A percentile compares a stretch with the other conserved stretches of the same genome.
Evolutionary conservation across 1,140 invertebrate genomes (phyloP).

Genomic region (Argopecten irradians): DNA sequence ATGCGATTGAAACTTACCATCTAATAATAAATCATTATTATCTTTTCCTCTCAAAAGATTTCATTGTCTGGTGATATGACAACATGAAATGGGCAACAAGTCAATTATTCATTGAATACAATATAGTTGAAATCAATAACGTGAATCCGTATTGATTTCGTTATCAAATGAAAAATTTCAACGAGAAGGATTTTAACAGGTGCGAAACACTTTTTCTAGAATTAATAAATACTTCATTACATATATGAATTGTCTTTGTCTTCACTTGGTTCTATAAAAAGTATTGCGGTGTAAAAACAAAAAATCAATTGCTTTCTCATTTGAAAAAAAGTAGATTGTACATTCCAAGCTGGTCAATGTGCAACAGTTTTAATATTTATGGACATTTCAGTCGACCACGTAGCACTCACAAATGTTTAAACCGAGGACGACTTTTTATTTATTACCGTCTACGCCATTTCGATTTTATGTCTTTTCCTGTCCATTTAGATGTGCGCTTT

Average conservation of each 20-base stretch:
- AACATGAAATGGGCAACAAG: too few species aligned
- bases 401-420: background rate
- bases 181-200: too few species aligned
- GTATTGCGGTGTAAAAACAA: background rate
- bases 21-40: too few species aligned
- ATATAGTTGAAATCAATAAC: too few species aligned
- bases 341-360: background rate
- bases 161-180: too few species aligned
- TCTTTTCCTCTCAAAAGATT: too few species aligned
- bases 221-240: background rate
- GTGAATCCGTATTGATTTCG: too few species aligned
- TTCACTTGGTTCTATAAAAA: background rate
- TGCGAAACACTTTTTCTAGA: too few species aligned
- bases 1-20: too few species aligned
- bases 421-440: background rate
- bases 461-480: constrained; percentile 9
- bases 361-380: background rate
- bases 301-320: background rate
- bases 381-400: background rate
- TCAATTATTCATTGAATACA: too few species aligned
- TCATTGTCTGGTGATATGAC: too few species aligned
- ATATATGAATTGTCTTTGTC: background rate
- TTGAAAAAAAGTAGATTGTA: too few species aligned
- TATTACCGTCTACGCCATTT: background rate
- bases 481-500: background rate